phyloP scores from a whole-genome alignment of 2,113 vertebrate genomes.

The Sterna hirundo region DNA sequence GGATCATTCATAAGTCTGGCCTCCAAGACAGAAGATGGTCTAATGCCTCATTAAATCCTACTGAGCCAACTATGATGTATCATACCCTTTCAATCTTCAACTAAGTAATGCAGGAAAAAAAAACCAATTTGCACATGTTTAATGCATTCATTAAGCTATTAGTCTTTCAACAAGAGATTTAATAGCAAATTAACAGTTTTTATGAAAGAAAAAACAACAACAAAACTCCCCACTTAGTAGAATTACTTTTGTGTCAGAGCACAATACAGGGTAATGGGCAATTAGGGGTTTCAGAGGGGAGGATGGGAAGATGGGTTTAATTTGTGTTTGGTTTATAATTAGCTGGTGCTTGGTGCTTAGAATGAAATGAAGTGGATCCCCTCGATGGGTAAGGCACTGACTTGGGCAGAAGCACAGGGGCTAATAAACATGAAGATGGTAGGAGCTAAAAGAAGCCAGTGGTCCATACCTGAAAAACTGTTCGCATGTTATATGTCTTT shows the following conservation, averaged over 20 bases:
- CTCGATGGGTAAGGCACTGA: neutral
- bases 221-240: constrained; percentile 59
- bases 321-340: constrained; percentile 64
- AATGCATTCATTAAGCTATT: constrained; percentile 81
- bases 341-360: constrained; percentile 23
- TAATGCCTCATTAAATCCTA: constrained; percentile 78
- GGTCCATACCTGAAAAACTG: neutral
- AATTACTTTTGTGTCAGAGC: constrained; percentile 71
- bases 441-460: neutral
- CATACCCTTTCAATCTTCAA: constrained; percentile 74
- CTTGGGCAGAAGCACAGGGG: neutral
- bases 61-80: constrained; percentile 74
- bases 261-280: constrained; percentile 59
- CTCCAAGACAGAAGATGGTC: constrained; percentile 74
- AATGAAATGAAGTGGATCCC: constrained; percentile 48
- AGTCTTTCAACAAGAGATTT: constrained; percentile 80
- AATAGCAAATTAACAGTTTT: constrained; percentile 80
- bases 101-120: constrained; percentile 70
- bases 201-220: constrained; percentile 67
- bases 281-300: constrained; percentile 50
- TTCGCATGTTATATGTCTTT: neutral
- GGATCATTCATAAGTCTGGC: constrained; percentile 71
- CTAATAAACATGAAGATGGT: neutral
- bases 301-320: constrained; percentile 48
- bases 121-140: constrained; percentile 77